Evolutionary conservation across 2,113 vertebrate species (phyloP), one percentile per base, ranked within the genome.

Genomic region (Tinamus guttatus): DNA sequence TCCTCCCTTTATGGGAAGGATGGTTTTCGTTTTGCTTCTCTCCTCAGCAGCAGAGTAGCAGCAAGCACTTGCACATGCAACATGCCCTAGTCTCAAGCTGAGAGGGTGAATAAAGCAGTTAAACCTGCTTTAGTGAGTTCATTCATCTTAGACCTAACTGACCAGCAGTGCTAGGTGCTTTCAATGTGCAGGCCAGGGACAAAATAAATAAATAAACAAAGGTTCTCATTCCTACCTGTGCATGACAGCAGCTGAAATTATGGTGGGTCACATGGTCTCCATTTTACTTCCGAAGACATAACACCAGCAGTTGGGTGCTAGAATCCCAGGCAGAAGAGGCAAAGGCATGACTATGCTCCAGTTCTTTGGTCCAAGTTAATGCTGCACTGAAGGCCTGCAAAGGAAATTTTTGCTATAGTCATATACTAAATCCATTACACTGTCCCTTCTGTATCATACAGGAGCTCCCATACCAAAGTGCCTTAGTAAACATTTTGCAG

Each of bases 251-350:
- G 38, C 78, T 75, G 49, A 32, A 73, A 62, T 2, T 4, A 7
- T 5, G n/a, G 14, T 12, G 5, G 8, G 2, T 87, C 24, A 16
- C 0, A 0, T 12, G 0, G 0, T 19, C 20, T 54, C 56, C 45
- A 68, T 51, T 49, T 86, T 13, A 27, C 56, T 85, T 51, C 28
- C 47, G 56, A 49, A 84, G 38, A 9, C 1, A 0, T 18, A 41
- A 25, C 83, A 87, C 73, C 30, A 47, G 18, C 41, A 64, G 38
- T 27, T 63, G 83, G 52, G 64, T 3, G 9, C 7, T 22, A 14
- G 8, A 47, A 47, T 84, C 13, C 19, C 34, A 78, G 16, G 59
- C 18, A 70, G 43, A 52, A 32, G 24, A 63, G 28, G 24, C 40
- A 78, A 67, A 90, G 43, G 13, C 18, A 58, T 1, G 17, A n/a